These are phyloP conservation scores for Ommatoiulus sabulosus DNA, from an alignment of 2,888 invertebrate species.

Conservation along the genomic window DNA sequence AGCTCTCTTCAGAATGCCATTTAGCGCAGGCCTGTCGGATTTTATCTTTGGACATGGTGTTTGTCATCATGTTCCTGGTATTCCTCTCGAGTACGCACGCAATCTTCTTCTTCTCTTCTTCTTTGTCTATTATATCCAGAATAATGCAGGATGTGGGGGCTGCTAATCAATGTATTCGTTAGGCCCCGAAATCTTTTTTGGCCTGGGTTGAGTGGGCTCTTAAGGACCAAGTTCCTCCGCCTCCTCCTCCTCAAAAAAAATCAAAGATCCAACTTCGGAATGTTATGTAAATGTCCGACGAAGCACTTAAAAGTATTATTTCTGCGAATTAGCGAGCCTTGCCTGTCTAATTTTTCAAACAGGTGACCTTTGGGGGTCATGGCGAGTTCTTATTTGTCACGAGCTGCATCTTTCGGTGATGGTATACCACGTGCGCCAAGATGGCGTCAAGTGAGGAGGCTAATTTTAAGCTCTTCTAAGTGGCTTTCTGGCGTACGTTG, in stretches of 20 bases:
- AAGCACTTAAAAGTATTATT: not conserved
- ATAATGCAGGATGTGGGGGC: slow-evolving; percentile 31
- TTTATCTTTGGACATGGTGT: slow-evolving; percentile 23
- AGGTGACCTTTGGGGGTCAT: not conserved
- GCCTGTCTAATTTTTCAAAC: not conserved
- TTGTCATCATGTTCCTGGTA: slow-evolving; percentile 40
- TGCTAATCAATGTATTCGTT: not conserved
- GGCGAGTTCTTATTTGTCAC: not conserved
- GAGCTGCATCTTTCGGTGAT: not conserved
- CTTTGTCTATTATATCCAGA: slow-evolving; percentile 42
- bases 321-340: not conserved
- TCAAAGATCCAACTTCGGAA: not conserved
- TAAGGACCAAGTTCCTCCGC: not conserved
- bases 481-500: slow-evolving; percentile 14
- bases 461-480: slow-evolving; percentile 1
- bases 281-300: not conserved
- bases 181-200: not conserved
- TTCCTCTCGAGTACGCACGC: slow-evolving; percentile 4
- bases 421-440: not conserved
- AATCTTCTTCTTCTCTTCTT: not conserved
- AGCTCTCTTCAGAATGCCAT: slow-evolving; percentile 39
- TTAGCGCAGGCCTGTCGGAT: slow-evolving; percentile 33
- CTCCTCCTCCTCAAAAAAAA: not conserved
- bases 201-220: not conserved
- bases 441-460: not conserved